phyloP scores from a whole-genome alignment of 2,797 vertebrate genomes.

The Paedocypris micromegethes region DNA sequence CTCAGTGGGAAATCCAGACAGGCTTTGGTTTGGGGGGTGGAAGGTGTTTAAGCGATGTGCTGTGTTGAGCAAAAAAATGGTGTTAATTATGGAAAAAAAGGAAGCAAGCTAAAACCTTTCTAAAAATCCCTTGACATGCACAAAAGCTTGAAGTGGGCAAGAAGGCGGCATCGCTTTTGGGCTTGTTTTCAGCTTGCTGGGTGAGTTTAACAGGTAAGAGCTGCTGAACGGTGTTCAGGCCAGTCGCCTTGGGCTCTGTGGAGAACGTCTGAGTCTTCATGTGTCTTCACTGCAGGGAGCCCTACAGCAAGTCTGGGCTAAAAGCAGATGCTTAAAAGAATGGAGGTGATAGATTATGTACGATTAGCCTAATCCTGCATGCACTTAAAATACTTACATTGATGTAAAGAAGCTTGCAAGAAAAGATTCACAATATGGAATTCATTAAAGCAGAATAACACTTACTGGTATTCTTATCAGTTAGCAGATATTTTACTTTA shows the following conservation, averaged over 20 bases:
- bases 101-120: constrained; percentile 1
- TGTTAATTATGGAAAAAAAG: constrained; percentile 1
- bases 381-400: background rate
- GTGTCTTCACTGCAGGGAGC: constrained; percentile 36
- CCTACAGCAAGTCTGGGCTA: constrained; percentile 59
- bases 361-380: constrained; percentile 1
- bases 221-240: constrained; percentile 16
- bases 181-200: constrained; percentile 6
- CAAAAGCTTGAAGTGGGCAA: background rate
- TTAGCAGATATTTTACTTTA: too few species aligned
- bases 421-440: too few species aligned
- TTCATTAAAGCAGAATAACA: too few species aligned
- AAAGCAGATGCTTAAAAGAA: constrained; percentile 55
- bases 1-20: constrained; percentile 27
- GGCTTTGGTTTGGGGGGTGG: constrained; percentile 39
- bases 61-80: background rate
- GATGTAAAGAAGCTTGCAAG: too few species aligned
- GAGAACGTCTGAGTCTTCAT: constrained; percentile 14
- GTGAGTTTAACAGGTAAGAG: constrained; percentile 9
- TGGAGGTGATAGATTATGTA: constrained; percentile 13
- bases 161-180: constrained; percentile 1
- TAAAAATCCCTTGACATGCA: background rate
- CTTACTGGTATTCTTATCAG: too few species aligned
- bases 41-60: constrained; percentile 54
- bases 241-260: constrained; percentile 10